Evolutionary conservation across 2,113 vertebrate species (phyloP), one percentile per base, ranked within the genome.

Genomic region (Aptenodytes patagonicus): DNA sequence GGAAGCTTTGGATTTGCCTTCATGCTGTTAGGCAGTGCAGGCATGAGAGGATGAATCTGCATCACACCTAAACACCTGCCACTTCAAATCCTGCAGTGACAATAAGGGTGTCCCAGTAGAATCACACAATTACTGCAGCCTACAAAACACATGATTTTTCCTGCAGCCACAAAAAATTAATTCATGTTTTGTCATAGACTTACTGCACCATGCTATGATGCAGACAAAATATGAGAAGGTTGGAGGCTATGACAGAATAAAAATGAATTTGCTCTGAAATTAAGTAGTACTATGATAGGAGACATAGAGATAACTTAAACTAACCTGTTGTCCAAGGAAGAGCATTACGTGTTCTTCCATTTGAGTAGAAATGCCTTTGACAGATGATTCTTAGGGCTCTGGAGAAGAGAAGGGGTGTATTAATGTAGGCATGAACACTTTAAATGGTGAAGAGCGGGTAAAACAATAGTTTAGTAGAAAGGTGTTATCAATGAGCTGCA

Each of bases 1-100:
- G 54, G 84, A 94, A 97, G 87, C 89, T 95, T 91, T 85, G 70
- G 95, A 79, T 95, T 91, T 96, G 54, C 89, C 61, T 94, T 93
- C 87, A 51, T 76, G 73, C 90, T 93, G 92, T 95, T 92, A 93
- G 69, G 57, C 93, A 91, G 83, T 3, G 5, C 40, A 87, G 78
- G 66, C 89, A n/a, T 38, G 93, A 96, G 77, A 79, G 81, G 87
- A 90, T 85, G 84, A 95, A 93, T 91, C 70, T 95, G 61, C 91
- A 96, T 95, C 89, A 86, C 84, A 86, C 54, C 91, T 93, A 88
- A 97, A 96, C 94, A 96, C 84, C 93, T 88, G 87, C 81, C 89
- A 86, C 93, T 97, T 94, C 94, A 93, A 93, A 94, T 92, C 89
- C 93, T 88, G 81, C 87, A 34, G 93, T 77, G 94, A 89, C 78